phyloP scores from a whole-genome alignment of 2,797 vertebrate genomes.

The Anisognathus igniventris region DNA sequence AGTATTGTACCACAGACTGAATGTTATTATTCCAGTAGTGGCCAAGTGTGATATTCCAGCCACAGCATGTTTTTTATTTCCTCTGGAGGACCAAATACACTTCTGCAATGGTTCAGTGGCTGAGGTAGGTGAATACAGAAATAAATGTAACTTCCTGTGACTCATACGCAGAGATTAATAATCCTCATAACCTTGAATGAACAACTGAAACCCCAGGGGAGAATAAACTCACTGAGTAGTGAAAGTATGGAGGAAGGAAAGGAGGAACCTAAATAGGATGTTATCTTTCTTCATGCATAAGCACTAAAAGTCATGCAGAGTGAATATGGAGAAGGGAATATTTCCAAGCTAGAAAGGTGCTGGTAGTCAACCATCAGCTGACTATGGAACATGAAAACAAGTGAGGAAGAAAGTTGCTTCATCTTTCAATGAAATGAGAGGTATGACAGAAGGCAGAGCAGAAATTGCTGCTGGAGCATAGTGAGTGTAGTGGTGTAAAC shows the following conservation, averaged over 20 bases:
- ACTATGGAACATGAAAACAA: neutral
- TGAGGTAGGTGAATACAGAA: neutral
- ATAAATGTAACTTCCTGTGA: slow-evolving; percentile 22
- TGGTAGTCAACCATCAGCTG: neutral
- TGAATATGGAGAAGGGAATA: neutral
- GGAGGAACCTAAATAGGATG: neutral
- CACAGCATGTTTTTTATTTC: neutral
- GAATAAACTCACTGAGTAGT: slow-evolving; percentile 13
- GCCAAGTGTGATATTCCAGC: neutral
- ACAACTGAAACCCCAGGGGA: neutral
- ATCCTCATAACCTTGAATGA: slow-evolving; percentile 3
- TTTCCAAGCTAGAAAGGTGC: neutral
- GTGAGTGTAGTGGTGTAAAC: neutral
- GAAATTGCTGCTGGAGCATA: neutral
- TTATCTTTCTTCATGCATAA: neutral
- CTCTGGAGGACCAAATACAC: neutral
- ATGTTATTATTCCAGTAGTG: neutral
- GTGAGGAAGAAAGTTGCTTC: neutral
- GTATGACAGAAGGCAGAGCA: neutral
- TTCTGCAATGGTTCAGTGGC: neutral
- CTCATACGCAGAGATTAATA: neutral
- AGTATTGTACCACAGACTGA: neutral
- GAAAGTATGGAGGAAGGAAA: neutral
- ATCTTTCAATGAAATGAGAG: neutral
- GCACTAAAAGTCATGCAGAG: neutral